phyloP scores from a whole-genome alignment of 2,888 invertebrate species.

The Phania funesta region DNA sequence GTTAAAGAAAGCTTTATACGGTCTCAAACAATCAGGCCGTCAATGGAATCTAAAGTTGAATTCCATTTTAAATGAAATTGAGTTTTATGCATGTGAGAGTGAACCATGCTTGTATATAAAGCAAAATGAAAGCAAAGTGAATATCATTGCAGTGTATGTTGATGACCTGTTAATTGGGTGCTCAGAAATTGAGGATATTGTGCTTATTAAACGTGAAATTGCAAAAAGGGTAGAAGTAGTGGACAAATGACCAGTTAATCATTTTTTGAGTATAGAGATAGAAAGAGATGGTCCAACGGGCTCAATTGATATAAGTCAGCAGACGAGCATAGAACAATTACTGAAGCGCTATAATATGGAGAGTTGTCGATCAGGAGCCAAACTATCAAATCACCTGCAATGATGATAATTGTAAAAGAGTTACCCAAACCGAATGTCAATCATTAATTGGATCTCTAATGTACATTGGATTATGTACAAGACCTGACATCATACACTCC shows the following conservation, averaged over 20 bases:
- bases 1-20: constrained; percentile 14
- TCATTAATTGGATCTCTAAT: constrained; percentile 25
- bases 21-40: constrained; percentile 66
- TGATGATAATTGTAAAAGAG: not conserved
- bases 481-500: constrained; percentile 27
- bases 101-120: constrained; percentile 25
- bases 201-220: constrained; percentile 12
- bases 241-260: constrained; percentile 33
- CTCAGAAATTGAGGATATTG: not conserved
- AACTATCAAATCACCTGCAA: constrained; percentile 4
- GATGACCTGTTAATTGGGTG: not conserved
- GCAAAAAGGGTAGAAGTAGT: constrained; percentile 30
- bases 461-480: constrained; percentile 18
- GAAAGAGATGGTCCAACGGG: constrained; percentile 44
- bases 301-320: constrained; percentile 31
- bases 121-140: not conserved
- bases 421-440: not conserved
- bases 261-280: constrained; percentile 50
- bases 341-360: constrained; percentile 31
- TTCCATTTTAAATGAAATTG: constrained; percentile 24
- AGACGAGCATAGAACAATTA: constrained; percentile 1
- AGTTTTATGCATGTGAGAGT: constrained; percentile 38
- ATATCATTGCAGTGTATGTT: not conserved
- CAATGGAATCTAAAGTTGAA: constrained; percentile 56
- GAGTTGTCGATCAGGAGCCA: constrained; percentile 28